These are phyloP conservation scores for Antigone vipio DNA, from an alignment of 2,113 vertebrate species.

Conservation along the genomic window DNA sequence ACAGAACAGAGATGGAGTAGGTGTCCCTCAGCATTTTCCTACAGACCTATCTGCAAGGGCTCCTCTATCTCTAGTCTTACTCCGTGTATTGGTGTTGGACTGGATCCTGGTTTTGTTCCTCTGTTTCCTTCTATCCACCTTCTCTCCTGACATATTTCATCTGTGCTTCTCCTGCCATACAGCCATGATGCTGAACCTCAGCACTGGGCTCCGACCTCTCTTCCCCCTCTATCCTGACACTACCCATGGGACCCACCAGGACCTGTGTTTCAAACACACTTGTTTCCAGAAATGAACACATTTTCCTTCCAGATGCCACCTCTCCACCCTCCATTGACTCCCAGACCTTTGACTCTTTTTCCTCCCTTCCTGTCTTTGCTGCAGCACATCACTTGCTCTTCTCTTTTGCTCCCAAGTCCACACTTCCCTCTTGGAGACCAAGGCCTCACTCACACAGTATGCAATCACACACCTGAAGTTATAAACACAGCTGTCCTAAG, in stretches of 20 bases:
- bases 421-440: neutral
- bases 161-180: neutral
- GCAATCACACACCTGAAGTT: neutral
- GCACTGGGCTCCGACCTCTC: neutral
- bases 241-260: neutral
- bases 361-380: neutral
- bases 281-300: neutral
- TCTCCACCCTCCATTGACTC: neutral
- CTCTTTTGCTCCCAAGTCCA: neutral
- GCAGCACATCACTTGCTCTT: neutral
- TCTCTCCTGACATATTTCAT: neutral
- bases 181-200: fast-evolving
- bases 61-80: neutral
- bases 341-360: neutral
- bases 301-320: neutral
- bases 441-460: neutral
- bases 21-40: neutral
- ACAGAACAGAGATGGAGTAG: neutral
- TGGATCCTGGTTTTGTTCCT: neutral
- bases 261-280: neutral
- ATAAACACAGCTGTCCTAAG: neutral
- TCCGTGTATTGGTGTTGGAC: neutral
- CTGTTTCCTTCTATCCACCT: neutral
- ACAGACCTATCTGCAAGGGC: neutral
- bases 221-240: neutral